Percentiles rank a stretch among this genome's conserved stretches.
phyloP scores from a whole-genome alignment of 2,888 invertebrate genomes.

The Julus scandinavius region DNA sequence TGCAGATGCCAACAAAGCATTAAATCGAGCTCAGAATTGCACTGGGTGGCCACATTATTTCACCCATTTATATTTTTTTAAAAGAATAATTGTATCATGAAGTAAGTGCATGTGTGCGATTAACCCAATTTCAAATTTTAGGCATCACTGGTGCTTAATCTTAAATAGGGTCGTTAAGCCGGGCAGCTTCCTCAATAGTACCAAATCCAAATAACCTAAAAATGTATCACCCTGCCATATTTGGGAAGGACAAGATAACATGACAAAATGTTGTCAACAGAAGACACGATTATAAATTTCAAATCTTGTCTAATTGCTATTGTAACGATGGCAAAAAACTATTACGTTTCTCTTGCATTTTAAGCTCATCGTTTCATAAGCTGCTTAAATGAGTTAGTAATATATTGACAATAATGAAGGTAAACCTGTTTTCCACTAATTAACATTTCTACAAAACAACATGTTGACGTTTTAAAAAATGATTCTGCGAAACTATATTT shows the following conservation, averaged over 20 bases:
- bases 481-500: too few relatives aligned
- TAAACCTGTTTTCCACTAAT: too few relatives aligned
- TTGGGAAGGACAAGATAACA: neutral
- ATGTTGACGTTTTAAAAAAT: too few relatives aligned
- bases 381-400: too few relatives aligned
- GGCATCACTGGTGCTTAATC: neutral
- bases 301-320: too few relatives aligned
- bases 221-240: neutral
- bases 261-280: too few relatives aligned
- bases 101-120: neutral
- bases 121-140: constrained; percentile 15
- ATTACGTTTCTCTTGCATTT: too few relatives aligned
- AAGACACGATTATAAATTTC: neutral
- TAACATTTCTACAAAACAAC: too few relatives aligned
- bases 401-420: too few relatives aligned
- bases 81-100: neutral
- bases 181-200: neutral
- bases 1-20: neutral
- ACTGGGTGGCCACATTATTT: neutral
- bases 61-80: neutral
- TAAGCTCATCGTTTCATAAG: too few relatives aligned
- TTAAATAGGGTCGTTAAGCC: neutral
- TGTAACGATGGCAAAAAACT: too few relatives aligned
- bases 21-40: neutral
- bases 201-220: neutral